These are phyloP conservation scores for Hypomecis punctinalis DNA, from an alignment of 2,888 invertebrate species.

Conservation along the genomic window DNA sequence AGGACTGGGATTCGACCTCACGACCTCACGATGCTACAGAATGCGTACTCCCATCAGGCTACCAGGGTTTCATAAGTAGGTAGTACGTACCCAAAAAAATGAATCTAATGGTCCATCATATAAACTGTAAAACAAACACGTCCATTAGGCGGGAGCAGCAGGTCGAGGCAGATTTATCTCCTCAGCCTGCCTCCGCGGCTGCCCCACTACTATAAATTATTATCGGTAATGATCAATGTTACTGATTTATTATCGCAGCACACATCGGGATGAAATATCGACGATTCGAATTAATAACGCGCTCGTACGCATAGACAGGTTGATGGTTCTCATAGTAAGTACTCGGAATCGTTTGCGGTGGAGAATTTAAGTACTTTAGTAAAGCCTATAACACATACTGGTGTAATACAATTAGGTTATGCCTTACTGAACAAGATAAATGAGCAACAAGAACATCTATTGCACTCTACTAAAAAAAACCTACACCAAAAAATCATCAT, in stretches of 20 bases:
- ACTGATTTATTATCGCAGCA: constrained; percentile 78
- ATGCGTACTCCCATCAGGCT: no score
- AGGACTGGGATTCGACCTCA: no score
- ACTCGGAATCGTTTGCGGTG: not conserved
- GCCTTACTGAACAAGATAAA: no score
- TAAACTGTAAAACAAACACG: constrained; percentile 42
- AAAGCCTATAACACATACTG: not conserved
- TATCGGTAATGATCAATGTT: constrained; percentile 76
- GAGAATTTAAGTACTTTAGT: not conserved
- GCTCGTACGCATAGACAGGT: constrained; percentile 38
- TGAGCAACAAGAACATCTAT: no score
- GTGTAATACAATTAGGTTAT: not conserved
- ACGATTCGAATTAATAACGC: constrained; percentile 53
- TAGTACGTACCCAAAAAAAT: constrained; percentile 1
- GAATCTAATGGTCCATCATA: constrained; percentile 29
- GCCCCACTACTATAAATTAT: constrained; percentile 77
- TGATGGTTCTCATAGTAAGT: constrained; percentile 9
- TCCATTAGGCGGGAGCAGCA: constrained; percentile 46
- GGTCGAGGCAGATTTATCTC: constrained; percentile 54
- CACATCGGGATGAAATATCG: constrained; percentile 69
- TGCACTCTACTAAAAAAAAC: no score
- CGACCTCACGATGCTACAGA: no score
- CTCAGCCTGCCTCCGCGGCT: constrained; percentile 44
- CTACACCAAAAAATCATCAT: no score
- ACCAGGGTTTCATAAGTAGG: not conserved